Percentiles rank a stretch among this genome's conserved stretches.
Evolutionary conservation across 2,888 invertebrate genomes (phyloP).

Genomic region (Allacma fusca): DNA sequence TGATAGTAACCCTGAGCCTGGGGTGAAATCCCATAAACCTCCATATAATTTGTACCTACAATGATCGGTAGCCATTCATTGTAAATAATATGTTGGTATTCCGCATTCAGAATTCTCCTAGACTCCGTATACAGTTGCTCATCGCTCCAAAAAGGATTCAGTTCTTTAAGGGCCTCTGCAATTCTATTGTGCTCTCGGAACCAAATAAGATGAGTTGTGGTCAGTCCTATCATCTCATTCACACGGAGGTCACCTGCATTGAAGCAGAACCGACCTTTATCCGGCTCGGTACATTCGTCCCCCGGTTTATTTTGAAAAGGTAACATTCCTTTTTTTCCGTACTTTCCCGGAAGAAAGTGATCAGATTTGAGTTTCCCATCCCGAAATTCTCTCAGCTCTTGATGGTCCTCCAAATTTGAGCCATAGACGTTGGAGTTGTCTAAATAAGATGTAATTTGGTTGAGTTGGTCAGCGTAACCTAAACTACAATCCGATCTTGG

Average conservation of each 20-base stretch:
- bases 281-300: slow-evolving; percentile 45
- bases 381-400: slow-evolving; percentile 72
- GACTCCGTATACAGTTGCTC: slow-evolving; percentile 53
- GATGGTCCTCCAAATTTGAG: slow-evolving; percentile 73
- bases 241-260: slow-evolving; percentile 58
- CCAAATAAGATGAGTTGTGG: slow-evolving; percentile 58
- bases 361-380: slow-evolving; percentile 64
- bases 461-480: slow-evolving; percentile 77
- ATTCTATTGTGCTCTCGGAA: slow-evolving; percentile 59
- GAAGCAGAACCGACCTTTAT: slow-evolving; percentile 41
- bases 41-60: slow-evolving; percentile 58
- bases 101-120: slow-evolving; percentile 55
- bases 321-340: slow-evolving; percentile 26
- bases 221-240: slow-evolving; percentile 58
- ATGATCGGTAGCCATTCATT: slow-evolving; percentile 59
- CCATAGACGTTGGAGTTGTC: slow-evolving; percentile 86
- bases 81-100: slow-evolving; percentile 58
- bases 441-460: slow-evolving; percentile 75
- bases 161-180: slow-evolving; percentile 46
- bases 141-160: slow-evolving; percentile 58
- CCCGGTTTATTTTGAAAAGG: slow-evolving; percentile 39
- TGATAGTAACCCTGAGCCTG: slow-evolving; percentile 62
- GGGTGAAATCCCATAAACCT: slow-evolving; percentile 60
- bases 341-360: not conserved
- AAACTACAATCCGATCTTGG: slow-evolving; percentile 71